Evolutionary conservation across 1,140 invertebrate genomes (phyloP).

Genomic region (Bemisia tabaci): DNA sequence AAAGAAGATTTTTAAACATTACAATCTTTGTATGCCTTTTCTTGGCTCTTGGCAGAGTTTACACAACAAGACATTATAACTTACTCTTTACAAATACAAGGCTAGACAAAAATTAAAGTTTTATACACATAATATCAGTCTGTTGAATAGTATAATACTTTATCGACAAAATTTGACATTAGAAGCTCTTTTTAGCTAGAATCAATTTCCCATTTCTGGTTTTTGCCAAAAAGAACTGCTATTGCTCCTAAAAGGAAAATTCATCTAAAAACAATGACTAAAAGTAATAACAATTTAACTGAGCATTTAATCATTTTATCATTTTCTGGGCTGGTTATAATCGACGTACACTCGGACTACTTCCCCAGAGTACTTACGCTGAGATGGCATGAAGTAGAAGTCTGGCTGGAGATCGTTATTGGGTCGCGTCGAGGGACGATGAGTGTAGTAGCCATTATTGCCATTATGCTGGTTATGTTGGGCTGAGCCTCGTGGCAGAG

Average conservation of each 20-base stretch:
- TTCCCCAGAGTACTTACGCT: constrained; percentile 82
- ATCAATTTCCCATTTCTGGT: no score
- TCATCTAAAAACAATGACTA: neutral
- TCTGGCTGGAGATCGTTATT: constrained; percentile 47
- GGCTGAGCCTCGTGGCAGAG: constrained; percentile 31
- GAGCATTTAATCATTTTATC: constrained; percentile 7
- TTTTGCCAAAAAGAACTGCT: neutral
- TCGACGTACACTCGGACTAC: constrained; percentile 82
- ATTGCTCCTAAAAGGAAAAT: neutral
- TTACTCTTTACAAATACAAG: no score
- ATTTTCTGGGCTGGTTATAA: constrained; percentile 44
- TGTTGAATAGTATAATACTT: neutral
- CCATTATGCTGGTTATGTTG: constrained; percentile 24
- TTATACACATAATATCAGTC: neutral
- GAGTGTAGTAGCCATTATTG: constrained; percentile 37
- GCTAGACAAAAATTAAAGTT: no score
- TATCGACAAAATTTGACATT: neutral
- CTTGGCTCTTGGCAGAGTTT: no score
- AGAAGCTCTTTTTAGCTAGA: no score
- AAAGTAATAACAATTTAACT: neutral
- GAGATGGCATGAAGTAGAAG: constrained; percentile 91
- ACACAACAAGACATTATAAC: no score
- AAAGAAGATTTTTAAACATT: no score
- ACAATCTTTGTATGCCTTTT: no score
- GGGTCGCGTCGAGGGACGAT: constrained; percentile 27